Base-by-base conservation (phyloP, 2,113 vertebrate genomes). In the Ascaphus truei region DNA sequence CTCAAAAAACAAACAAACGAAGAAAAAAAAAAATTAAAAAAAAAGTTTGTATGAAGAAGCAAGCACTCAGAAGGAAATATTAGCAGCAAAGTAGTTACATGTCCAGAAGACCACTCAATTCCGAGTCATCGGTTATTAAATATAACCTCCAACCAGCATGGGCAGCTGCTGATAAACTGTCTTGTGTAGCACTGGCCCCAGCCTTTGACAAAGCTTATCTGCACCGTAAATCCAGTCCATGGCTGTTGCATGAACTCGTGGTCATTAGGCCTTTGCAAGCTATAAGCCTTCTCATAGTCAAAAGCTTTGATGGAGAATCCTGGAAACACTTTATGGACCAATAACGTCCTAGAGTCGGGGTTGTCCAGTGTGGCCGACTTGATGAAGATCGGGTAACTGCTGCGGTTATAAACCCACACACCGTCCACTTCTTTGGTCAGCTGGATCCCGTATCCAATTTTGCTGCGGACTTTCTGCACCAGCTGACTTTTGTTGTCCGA, bases 341-440 rank as follows among this genome's bases (percentile, higher is more conserved):
- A 81, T 81, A 98, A 90, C 76, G 93, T 95, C 84, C 96, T 94
- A 77, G 97, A 98, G 84, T 98, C 94, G 22, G 96, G 96, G 89
- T 98, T 98, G 92, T 99, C 97, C 96, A 99, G 95, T 95, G 97
- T 99, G 93, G 96, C 94, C 50, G 97, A 99, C 93, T 99, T 99
- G 84, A 99, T 95, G 89, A 99, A 99, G 85, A 99, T 95, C 73
- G 97, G 96, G 85, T 98, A 98, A 80, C 92, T 94, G 92, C 97
- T 98, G 82, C 97, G 95, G 89, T 98, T 99, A 84, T 99, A 99
- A 75, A 98, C 93, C 97, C 97, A 99, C 81, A 99, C 95, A 12
- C 97, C 97, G 27, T 98, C 96, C 59, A 89, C 86, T 81, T 99
- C 97, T 74, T 92, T 91, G 48, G 93, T 98, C 76, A 99, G 92